Percentiles rank a stretch among this genome's conserved stretches.
These are phyloP conservation scores for Philopotamus ludificatus DNA, from an alignment of 1,140 invertebrate genomes.

Conservation along the genomic window DNA sequence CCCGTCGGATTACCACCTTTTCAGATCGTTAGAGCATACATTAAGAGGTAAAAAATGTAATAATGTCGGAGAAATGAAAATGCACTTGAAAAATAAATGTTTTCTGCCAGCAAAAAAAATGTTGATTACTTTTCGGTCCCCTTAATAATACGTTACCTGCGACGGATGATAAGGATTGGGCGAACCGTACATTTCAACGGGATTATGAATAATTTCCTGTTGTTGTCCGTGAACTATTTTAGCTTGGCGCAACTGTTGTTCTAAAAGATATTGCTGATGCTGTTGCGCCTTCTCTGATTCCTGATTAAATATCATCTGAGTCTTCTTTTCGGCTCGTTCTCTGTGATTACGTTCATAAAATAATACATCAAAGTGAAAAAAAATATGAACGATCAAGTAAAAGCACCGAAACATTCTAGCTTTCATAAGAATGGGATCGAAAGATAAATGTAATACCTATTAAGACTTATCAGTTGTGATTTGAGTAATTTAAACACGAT, in stretches of 20 bases:
- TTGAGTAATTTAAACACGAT: constrained; percentile 86
- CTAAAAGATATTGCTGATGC: constrained; percentile 54
- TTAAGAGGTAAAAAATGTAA: no score
- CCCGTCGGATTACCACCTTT: no score
- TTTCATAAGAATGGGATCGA: no score
- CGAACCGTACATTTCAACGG: constrained; percentile 28
- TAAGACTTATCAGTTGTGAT: constrained; percentile 68
- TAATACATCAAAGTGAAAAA: background rate
- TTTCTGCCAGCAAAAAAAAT: no score
- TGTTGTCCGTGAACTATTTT: constrained; percentile 43
- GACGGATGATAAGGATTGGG: constrained; percentile 26
- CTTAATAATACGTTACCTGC: no score
- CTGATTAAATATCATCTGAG: constrained; percentile 61
- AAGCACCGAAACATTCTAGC: no score
- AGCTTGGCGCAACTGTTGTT: constrained; percentile 57
- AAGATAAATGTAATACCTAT: no score
- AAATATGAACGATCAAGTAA: constrained; percentile 6
- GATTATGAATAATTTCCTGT: constrained; percentile 39
- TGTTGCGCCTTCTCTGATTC: constrained; percentile 60
- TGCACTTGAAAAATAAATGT: no score
- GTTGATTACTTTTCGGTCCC: no score
- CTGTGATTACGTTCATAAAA: constrained; percentile 43
- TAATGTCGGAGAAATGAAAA: no score
- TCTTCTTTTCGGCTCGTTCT: constrained; percentile 59
- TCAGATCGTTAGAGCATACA: no score